Evolutionary conservation across 2,888 invertebrate genomes (phyloP).

Genomic region (Belgica antarctica): DNA sequence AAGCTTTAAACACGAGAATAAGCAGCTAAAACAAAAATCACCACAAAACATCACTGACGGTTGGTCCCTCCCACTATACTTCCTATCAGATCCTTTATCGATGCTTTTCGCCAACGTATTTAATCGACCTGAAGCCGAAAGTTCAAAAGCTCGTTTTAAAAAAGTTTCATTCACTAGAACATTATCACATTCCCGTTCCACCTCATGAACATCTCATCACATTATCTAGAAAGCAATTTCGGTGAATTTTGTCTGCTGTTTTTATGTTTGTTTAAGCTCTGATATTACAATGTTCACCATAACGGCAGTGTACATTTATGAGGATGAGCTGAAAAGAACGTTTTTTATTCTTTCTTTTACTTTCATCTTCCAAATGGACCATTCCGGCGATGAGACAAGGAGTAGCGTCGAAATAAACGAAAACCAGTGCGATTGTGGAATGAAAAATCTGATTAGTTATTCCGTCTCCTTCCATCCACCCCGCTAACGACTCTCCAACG

Average conservation of each 20-base stretch:
- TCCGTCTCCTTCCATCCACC: background rate
- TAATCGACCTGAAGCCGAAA: background rate
- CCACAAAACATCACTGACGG: too few relatives aligned
- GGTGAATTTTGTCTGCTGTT: constrained; percentile 5
- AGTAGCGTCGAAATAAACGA: constrained; percentile 27
- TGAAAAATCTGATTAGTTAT: constrained; percentile 32
- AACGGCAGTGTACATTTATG: constrained; percentile 17
- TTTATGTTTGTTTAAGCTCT: constrained; percentile 40
- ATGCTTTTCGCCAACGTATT: background rate
- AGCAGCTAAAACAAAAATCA: too few relatives aligned
- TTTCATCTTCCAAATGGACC: constrained; percentile 34
- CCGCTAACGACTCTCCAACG: background rate
- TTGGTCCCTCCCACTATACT: too few relatives aligned
- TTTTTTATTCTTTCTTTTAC: constrained; percentile 24
- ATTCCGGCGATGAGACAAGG: constrained; percentile 28
- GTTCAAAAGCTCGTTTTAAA: constrained; percentile 1
- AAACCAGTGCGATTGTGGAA: background rate
- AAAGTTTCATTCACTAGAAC: background rate
- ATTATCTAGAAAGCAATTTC: constrained; percentile 17
- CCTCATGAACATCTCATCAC: constrained; percentile 38
- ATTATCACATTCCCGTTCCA: background rate
- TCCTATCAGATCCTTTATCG: too few relatives aligned
- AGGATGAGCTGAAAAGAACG: background rate
- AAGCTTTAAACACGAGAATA: too few relatives aligned
- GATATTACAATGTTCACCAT: constrained; percentile 20